phyloP scores from a whole-genome alignment of 2,797 vertebrate genomes.

The Syncerus caffer region DNA sequence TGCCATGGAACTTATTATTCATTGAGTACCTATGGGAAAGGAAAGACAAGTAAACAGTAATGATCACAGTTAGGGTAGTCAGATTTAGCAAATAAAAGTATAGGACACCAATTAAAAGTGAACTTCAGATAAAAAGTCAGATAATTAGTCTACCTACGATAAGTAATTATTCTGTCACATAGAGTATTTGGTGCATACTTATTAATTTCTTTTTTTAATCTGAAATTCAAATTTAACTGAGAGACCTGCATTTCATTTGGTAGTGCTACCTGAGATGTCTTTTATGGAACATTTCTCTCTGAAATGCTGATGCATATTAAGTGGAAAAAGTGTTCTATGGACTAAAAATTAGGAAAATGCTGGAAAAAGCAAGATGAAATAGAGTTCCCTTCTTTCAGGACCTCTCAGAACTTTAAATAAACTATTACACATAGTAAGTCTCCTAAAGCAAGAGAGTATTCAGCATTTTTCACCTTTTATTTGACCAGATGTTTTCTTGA shows the following conservation, averaged over 20 bases:
- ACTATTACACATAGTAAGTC: neutral
- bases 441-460: neutral
- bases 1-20: neutral
- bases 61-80: neutral
- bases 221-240: neutral
- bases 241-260: neutral
- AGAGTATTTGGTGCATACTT: neutral
- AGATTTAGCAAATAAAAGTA: neutral
- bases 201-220: neutral
- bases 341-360: neutral
- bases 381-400: neutral
- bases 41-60: neutral
- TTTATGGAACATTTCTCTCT: neutral
- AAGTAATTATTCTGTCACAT: neutral
- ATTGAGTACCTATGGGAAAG: neutral
- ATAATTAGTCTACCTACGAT: neutral
- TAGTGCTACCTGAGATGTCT: neutral
- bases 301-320: neutral
- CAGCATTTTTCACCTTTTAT: neutral
- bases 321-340: neutral
- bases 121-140: conserved; percentile 22
- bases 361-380: neutral
- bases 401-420: neutral
- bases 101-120: neutral
- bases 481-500: neutral